Evolutionary conservation across 2,113 vertebrate genomes (phyloP), one percentile per base, ranked within the genome.

Genomic region (Sinocyclocheilus anshuiensis): DNA sequence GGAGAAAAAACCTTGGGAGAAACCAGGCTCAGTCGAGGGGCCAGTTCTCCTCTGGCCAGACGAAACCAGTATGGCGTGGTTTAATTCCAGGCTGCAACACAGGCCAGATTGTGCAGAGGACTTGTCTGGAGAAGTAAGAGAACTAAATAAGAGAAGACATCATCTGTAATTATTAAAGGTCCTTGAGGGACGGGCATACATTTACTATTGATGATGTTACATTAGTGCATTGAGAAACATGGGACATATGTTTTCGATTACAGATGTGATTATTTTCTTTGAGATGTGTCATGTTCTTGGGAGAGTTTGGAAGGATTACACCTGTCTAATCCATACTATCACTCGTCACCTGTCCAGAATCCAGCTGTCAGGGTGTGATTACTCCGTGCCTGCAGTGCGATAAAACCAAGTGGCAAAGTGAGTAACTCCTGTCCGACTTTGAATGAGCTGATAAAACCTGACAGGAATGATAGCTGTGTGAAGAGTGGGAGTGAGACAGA

Each of bases 361-460:
- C 10, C 53, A 80, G 55, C 77, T 80, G 77, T 80, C 77, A 16
- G 77, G 77, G 20, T 61, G 33, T 77, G 76, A 55, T 39, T 18
- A 29, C 77, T 78, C 53, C 13, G 77, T 29, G 53, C 53, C 50
- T 36, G 77, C 77, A 39, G 53, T 78, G 26, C 0, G 53, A 79
- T 59, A 61, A 79, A 39, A 10, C 50, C 1, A 3, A 77, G 76
- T 57, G 50, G 16, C 29, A 55, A 83, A 57, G 69, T 72, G 20
- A 74, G 45, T 67, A 72, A 29, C 18, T 36, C 81, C 81, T 74
- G 65, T 29, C 45, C 1, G 15, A n/a, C 13, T 33, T 12, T 74
- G 81, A 24, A 71, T 75, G 82, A 57, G 6, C 20, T 75, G 69
- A 84, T 61, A 75, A 57, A 57, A 75, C 69, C 48, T 84, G 82